Percentiles rank a stretch among this genome's conserved stretches.
These are phyloP conservation scores for Heteromyza rotundicornis DNA, from an alignment of 2,888 invertebrate species.

Conservation along the genomic window DNA sequence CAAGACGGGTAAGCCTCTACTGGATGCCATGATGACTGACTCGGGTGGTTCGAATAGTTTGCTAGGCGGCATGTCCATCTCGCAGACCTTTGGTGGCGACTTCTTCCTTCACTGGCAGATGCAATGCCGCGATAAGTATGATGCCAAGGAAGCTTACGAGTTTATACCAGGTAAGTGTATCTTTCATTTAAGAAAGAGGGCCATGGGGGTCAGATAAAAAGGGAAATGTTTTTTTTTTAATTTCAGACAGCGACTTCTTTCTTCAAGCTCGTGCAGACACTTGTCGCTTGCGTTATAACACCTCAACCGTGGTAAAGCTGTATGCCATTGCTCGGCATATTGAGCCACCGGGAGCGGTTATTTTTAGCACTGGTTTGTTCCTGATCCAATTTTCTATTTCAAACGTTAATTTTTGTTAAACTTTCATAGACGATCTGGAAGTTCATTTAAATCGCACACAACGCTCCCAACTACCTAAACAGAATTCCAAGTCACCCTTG, in stretches of 20 bases:
- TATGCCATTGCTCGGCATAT: constrained; percentile 70
- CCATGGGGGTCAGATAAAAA: background rate
- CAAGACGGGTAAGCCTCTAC: constrained; percentile 51
- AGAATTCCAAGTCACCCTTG: constrained; percentile 51
- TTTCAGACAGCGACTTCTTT: constrained; percentile 59
- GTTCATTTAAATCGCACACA: constrained; percentile 60
- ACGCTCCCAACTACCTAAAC: constrained; percentile 55
- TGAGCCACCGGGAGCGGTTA: constrained; percentile 73
- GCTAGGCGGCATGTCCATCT: constrained; percentile 60
- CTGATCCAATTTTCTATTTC: background rate
- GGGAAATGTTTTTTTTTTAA: background rate
- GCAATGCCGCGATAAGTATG: constrained; percentile 64
- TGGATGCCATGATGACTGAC: constrained; percentile 61
- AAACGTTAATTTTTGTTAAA: background rate
- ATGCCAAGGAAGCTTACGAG: constrained; percentile 65
- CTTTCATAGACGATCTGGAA: constrained; percentile 53
- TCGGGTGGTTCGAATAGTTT: constrained; percentile 61
- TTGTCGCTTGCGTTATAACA: constrained; percentile 74
- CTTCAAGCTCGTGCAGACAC: constrained; percentile 66
- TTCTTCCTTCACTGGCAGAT: constrained; percentile 80
- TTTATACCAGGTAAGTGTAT: constrained; percentile 59
- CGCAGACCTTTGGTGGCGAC: constrained; percentile 71
- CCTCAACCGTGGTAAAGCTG: constrained; percentile 70
- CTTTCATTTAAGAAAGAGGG: background rate
- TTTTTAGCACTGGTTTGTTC: constrained; percentile 72